phyloP scores from a whole-genome alignment of 1,140 invertebrate genomes.

The Melitaea cinxia region DNA sequence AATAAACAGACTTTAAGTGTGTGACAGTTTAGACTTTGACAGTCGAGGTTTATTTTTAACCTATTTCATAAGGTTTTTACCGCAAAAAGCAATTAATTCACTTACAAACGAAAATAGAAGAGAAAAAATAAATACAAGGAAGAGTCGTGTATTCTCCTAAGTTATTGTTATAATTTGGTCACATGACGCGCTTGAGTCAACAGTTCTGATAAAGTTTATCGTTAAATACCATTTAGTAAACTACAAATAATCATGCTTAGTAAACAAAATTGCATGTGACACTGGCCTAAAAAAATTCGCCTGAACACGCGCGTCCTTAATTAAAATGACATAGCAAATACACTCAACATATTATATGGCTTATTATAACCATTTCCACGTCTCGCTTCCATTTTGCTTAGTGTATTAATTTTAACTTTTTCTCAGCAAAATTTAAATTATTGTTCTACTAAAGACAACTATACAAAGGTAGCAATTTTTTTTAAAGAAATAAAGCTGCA shows the following conservation, averaged over 20 bases:
- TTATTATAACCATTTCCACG: constrained; percentile 30
- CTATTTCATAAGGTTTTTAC: no score
- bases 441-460: not conserved
- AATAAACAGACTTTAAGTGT: no score
- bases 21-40: no score
- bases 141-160: no score
- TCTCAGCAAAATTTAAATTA: not conserved
- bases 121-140: no score
- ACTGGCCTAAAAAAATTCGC: not conserved
- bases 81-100: no score
- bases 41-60: no score
- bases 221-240: not conserved
- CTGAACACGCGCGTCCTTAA: constrained; percentile 30
- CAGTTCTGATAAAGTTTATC: no score
- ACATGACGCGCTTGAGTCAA: no score
- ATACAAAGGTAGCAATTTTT: not conserved
- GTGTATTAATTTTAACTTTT: not conserved
- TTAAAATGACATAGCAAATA: constrained; percentile 34
- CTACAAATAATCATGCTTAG: not conserved
- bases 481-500: no score
- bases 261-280: not conserved
- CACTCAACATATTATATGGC: constrained; percentile 33
- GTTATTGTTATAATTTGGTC: no score
- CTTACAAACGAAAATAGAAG: no score
- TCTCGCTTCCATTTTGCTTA: constrained; percentile 20